These are phyloP conservation scores for Trididemnum miniatum DNA, from an alignment of 23 tunicate species.

Conservation along the genomic window DNA sequence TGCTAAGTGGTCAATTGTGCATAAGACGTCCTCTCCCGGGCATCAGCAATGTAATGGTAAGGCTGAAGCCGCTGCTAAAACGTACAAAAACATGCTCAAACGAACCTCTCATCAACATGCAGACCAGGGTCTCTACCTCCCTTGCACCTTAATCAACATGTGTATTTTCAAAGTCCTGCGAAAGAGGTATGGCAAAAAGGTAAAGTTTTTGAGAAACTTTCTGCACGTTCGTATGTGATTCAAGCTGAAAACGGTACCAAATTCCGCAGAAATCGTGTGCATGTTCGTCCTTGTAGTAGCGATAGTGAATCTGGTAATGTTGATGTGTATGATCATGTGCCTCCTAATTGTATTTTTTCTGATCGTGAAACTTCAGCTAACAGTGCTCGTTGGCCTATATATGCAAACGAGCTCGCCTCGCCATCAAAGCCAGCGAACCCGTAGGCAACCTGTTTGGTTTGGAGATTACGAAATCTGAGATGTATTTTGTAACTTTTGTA, in stretches of 20 bases:
- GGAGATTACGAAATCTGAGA: too few species aligned
- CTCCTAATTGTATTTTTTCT: too few species aligned
- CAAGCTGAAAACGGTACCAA: not conserved
- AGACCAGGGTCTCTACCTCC: conserved; percentile 18
- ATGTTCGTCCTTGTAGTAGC: too few species aligned
- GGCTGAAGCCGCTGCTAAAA: conserved; percentile 31
- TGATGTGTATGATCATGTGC: too few species aligned
- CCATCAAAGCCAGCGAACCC: too few species aligned
- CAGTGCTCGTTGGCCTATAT: too few species aligned
- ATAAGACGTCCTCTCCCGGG: conserved; percentile 12
- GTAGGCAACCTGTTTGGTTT: too few species aligned
- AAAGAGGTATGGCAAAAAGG: conserved; percentile 29
- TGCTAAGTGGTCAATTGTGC: conserved; percentile 16
- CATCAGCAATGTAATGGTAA: conserved; percentile 34
- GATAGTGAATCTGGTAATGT: too few species aligned
- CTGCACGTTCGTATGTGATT: not conserved
- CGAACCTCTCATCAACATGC: not conserved
- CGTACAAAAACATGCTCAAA: not conserved
- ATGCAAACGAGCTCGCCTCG: too few species aligned
- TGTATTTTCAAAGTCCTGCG: conserved; percentile 20
- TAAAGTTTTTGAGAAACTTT: not conserved
- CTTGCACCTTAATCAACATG: conserved; percentile 8
- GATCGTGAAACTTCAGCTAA: too few species aligned
- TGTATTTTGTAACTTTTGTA: too few species aligned
- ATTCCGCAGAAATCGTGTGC: not conserved